phyloP scores from a whole-genome alignment of 2,888 invertebrate species.

The Ecliptopera silaceata region DNA sequence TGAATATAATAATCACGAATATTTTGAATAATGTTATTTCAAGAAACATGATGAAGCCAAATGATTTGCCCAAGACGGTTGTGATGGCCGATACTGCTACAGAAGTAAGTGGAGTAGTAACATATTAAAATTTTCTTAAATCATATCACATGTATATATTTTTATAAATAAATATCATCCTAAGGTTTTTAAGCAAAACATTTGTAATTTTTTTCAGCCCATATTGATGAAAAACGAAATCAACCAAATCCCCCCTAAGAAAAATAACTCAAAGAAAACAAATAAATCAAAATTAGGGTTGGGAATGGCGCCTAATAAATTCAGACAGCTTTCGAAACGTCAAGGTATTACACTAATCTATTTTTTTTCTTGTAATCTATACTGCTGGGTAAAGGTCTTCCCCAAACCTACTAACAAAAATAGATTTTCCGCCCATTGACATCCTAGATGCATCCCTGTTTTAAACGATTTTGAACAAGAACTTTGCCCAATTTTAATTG shows the following conservation, averaged over 20 bases:
- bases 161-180: too few species aligned
- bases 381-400: too few species aligned
- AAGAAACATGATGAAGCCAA: conserved; percentile 42
- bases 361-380: not conserved
- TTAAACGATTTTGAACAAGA: too few species aligned
- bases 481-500: too few species aligned
- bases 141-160: too few species aligned
- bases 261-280: conserved; percentile 37
- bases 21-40: conserved; percentile 63
- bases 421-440: too few species aligned
- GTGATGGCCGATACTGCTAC: conserved; percentile 52
- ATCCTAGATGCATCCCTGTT: not conserved
- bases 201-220: conserved; percentile 47
- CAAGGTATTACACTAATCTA: conserved; percentile 42
- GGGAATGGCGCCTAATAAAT: conserved; percentile 43
- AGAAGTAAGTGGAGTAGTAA: conserved; percentile 51
- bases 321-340: conserved; percentile 41
- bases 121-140: too few species aligned
- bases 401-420: too few species aligned
- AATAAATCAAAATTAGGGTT: conserved; percentile 47
- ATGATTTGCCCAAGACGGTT: conserved; percentile 37
- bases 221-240: conserved; percentile 51
- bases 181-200: not conserved
- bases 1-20: conserved; percentile 63
- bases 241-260: conserved; percentile 55